Conservation (phyloP, 2,797 vertebrate genomes). For the Spea hammondii region DNA sequence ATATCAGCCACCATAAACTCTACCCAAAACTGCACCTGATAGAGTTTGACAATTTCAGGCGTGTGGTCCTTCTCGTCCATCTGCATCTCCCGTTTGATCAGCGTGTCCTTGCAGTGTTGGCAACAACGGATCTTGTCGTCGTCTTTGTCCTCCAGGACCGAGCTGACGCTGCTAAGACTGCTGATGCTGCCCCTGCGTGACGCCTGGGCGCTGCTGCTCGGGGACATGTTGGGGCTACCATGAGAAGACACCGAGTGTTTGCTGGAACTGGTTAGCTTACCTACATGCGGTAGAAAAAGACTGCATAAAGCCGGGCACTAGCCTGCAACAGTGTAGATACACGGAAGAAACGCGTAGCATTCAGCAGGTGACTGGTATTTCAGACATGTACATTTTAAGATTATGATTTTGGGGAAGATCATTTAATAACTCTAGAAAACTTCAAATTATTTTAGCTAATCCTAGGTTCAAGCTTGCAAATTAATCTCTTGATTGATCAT, state of each 20-base stretch:
- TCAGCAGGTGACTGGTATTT: too few species aligned
- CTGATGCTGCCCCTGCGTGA: slow-evolving; percentile 89
- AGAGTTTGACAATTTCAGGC: slow-evolving; percentile 87
- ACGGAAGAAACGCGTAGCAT: too few species aligned
- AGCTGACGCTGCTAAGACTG: slow-evolving; percentile 90
- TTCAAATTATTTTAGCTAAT: too few species aligned
- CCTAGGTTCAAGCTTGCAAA: too few species aligned
- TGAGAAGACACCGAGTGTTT: slow-evolving; percentile 76
- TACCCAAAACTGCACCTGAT: slow-evolving; percentile 72
- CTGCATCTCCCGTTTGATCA: slow-evolving; percentile 87
- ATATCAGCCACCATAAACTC: background rate
- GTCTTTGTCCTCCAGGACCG: slow-evolving; percentile 91
- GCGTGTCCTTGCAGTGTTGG: slow-evolving; percentile 86
- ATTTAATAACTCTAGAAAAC: too few species aligned
- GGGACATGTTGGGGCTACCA: slow-evolving; percentile 77
- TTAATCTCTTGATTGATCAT: too few species aligned
- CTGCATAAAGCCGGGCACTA: too few species aligned
- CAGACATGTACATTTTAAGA: too few species aligned
- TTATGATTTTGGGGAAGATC: too few species aligned
- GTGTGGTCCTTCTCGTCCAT: slow-evolving; percentile 87
- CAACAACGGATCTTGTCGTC: slow-evolving; percentile 95
- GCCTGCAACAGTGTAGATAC: background rate
- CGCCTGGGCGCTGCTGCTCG: slow-evolving; percentile 69
- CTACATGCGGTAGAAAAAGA: slow-evolving; percentile 54
- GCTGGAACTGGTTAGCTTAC: slow-evolving; percentile 87